Evolutionary conservation across 2,113 vertebrate species (phyloP), one percentile per base, ranked within the genome.

Genomic region (Geococcyx californianus): DNA sequence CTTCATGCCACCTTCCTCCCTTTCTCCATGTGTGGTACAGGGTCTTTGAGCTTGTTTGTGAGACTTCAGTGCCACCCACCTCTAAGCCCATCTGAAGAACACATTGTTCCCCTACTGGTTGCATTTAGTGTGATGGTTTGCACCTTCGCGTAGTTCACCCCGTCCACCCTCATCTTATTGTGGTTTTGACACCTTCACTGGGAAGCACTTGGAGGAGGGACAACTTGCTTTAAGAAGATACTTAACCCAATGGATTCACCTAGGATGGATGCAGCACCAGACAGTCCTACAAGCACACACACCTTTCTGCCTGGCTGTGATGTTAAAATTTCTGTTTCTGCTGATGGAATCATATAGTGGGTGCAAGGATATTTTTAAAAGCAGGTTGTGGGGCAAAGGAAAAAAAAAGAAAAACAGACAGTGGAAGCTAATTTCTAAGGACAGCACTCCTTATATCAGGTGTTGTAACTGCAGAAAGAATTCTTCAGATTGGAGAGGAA

Each of bases 41-140:
- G 45, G 59, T 66, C 84, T 89, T 84, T 1, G 4, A 89, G 81
- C 28, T 87, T 26, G 1, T 91, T 79, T 79, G 74, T 89, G 70
- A 86, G 74, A 58, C 16, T 85, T 83, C 81, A 87, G 40, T 36
- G 84, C 52, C n/a, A 44, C 26, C 20, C 24, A 68, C 49, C 31
- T 85, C 24, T 73, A 87, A 95, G 49, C 25, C 26, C 44, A 33
- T 21, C 16, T 8, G 2, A 90, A 72, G 47, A 73, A 38, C 0
- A 0, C 0, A 1, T 6, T 73, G 28, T 36, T 89, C 12, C 56
- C 1, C 0, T 21, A 44, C 25, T 0, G 3, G 0, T 14, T 49
- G 12, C 40, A 56, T 23, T 17, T 51, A 89, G 11, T 6, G 11
- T 25, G 23, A 25, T 74, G 44, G 15, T 73, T 89, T 73, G n/a